A percentile compares a stretch with the other conserved stretches of the same genome.
These are phyloP conservation scores for Pygocentrus nattereri DNA, from an alignment of 2,797 vertebrate genomes.

Conservation along the genomic window DNA sequence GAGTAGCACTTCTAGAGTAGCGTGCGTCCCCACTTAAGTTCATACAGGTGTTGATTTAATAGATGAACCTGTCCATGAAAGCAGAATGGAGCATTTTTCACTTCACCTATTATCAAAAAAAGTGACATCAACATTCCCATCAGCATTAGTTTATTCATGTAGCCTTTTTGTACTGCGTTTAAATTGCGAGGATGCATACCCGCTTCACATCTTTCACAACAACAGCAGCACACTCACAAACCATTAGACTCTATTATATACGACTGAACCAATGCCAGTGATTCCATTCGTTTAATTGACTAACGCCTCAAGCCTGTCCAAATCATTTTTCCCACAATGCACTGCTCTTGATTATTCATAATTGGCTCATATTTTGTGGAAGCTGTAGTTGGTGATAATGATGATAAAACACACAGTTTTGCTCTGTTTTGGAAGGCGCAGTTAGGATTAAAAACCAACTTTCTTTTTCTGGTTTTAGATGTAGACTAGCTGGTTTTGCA, in stretches of 20 bases:
- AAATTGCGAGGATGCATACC: conserved; percentile 13
- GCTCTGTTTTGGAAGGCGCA: conserved; percentile 17
- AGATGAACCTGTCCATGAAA: not conserved
- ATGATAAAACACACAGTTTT: conserved; percentile 45
- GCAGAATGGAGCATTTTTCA: not conserved
- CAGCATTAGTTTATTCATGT: conserved; percentile 7
- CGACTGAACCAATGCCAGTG: conserved; percentile 58
- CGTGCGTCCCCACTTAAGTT: not conserved
- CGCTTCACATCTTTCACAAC: not conserved
- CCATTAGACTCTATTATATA: conserved; percentile 51
- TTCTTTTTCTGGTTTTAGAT: conserved; percentile 12
- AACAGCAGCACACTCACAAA: conserved; percentile 40
- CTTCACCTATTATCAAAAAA: not conserved
- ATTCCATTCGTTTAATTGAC: conserved; percentile 63
- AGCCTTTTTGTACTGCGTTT: conserved; percentile 20
- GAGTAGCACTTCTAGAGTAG: no score
- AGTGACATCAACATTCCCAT: conserved; percentile 12
- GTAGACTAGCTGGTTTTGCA: not conserved
- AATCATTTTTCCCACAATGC: conserved; percentile 58
- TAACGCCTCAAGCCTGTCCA: conserved; percentile 55
- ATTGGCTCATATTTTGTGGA: conserved; percentile 51
- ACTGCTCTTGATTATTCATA: conserved; percentile 57
- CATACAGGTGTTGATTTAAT: not conserved
- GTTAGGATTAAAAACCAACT: conserved; percentile 24
- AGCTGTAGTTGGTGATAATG: conserved; percentile 50